Evolutionary conservation across 2,797 vertebrate genomes (phyloP), one percentile per base, ranked within the genome.

Genomic region (Taeniopygia guttata): DNA sequence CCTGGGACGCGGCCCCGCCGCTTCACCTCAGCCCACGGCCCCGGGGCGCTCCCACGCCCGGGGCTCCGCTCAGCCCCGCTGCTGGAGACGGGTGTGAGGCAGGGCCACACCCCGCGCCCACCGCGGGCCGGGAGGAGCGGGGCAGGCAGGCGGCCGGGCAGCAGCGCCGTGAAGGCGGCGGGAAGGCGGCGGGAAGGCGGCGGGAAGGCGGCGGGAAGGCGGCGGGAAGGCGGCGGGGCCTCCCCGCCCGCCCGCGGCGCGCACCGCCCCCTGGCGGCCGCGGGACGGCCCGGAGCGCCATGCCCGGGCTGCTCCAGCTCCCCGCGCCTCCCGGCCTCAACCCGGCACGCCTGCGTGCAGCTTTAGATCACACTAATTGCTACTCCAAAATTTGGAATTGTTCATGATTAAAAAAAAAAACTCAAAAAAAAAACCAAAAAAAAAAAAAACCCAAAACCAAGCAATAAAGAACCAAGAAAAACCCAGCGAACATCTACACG

Each of bases 21-120:
- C 16, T 16, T 10, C 84, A 32, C 45, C 79, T 9, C 7, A 80
- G 55, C 87, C 42, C 62, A 16, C 4, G 13, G 20, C 1, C n/a
- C 69, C 4, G 5, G 32, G 42, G 5, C 17, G 38, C 62, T 45
- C 30, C 15, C 67, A 10, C 75, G 2, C 34, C 46, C 0, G 22
- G 0, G 30, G n/a, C 73, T 9, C 3, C 0, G 48, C 66, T 9
- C 20, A 12, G 10, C 3, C 0, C 11, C 66, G 1, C 26, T 22
- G 0, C 38, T 6, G 9, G 1, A 12, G 7, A 4, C 9, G 23
- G 23, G 3, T 0, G 32, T 2, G 19, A 16, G 15, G 17, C 56
- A 18, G 5, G 4, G 20, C 56, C 38, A 3, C 11, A 18, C 13
- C 22, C 49, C 19, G 11, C 15, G 12, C 14, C 21, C 64, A 3